Base-by-base conservation (phyloP, 2,797 vertebrate species). In the Pangasius mekongensis region DNA sequence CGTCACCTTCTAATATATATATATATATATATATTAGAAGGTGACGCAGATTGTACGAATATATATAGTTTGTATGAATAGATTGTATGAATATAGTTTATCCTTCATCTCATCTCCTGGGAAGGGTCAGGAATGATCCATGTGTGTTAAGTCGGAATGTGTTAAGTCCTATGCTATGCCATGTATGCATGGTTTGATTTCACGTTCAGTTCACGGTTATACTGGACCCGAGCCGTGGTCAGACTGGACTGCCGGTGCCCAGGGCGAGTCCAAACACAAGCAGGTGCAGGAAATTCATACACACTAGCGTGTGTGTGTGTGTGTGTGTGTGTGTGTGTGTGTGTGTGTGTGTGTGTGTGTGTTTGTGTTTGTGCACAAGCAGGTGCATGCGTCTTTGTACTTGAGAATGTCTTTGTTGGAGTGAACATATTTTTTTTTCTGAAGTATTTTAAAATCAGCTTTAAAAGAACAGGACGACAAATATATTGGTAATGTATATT, bases 281-380 rank as follows among this genome's bases (percentile, higher is more conserved):
- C 89, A 90, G 91, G 91, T 92, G 56, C 43, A 60, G 80, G 71
- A 80, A 47, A 58, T 91, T 83, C 60, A 33, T 56, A 16, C 80
- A 77, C 27, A 47, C 36, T n/a, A n/a, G 39, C 4, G 39, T 39
- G 39, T 39, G 39, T n/a, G 60, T 66, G 62, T 47, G 82, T 83
- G 36, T 18, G 58, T 52, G n/a, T 62, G 5, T n/a, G 60, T 66
- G 62, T 47, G 82, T 83, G 36, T 18, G 58, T 52, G n/a, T 62
- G 5, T 86, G 36, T 49, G n/a, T 69, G 64, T 54, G 83, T 30
- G 24, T 8, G 80, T 16, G 58, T 64, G 60, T 43, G 80, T 83
- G 36, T 27, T 33, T 49, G n/a, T 60, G 11, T 86, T 27, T 52
- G 30, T 56, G 66, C 33, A 69, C 10, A 27, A 10, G 74, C 56